Percentiles rank a stretch among this genome's conserved stretches.
Conservation (phyloP, 2,113 vertebrate species). For the Lasiurus cinereus region DNA sequence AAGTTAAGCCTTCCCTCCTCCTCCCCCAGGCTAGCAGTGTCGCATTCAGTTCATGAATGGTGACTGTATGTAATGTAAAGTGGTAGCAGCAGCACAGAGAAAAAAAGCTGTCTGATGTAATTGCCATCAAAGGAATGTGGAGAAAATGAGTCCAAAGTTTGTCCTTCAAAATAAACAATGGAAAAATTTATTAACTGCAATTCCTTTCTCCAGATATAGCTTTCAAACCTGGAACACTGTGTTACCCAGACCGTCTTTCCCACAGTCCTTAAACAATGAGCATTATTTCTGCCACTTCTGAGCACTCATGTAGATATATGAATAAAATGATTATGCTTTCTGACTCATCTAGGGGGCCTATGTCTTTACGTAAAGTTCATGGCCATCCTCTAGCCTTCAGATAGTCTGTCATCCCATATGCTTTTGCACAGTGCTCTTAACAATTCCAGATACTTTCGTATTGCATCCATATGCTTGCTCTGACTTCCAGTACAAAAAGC, state of each 20-base stretch:
- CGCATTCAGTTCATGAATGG: not conserved
- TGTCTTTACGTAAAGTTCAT: not conserved
- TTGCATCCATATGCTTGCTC: not conserved
- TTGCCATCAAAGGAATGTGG: not conserved
- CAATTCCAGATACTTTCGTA: not conserved
- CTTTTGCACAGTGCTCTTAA: not conserved
- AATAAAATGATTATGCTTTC: not conserved
- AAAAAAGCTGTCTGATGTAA: not conserved
- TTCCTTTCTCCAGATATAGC: not conserved
- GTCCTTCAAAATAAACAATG: not conserved
- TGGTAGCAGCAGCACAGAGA: not conserved
- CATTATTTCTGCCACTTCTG: not conserved
- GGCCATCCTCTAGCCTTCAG: not conserved
- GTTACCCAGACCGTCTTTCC: not conserved
- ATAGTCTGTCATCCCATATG: not conserved
- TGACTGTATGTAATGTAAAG: not conserved
- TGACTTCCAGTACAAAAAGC: not conserved
- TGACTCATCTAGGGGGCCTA: not conserved
- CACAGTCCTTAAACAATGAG: not conserved
- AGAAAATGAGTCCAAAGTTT: conserved; percentile 4
- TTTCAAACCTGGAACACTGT: not conserved
- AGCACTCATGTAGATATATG: not conserved
- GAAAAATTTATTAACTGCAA: not conserved
- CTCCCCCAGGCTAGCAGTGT: not conserved
- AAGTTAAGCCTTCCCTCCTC: not conserved